Evolutionary conservation across 2,113 vertebrate species (phyloP), one percentile per base, ranked within the genome.

Genomic region (Canis aureus): DNA sequence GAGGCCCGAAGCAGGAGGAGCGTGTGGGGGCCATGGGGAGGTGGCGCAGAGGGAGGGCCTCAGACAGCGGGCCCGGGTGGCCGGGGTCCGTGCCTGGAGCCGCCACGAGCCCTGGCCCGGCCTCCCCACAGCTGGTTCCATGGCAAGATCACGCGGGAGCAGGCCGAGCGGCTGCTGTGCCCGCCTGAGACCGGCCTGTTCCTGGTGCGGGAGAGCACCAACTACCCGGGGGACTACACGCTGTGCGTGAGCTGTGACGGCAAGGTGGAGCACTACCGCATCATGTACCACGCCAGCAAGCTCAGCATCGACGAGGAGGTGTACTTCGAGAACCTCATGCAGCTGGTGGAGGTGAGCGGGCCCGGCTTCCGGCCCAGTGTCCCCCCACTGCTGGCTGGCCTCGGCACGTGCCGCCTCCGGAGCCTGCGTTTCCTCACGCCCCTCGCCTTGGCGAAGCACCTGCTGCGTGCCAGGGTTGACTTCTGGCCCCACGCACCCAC

Each of bases 211-310:
- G 99, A 99, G 98, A 99, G 99, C 99, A 99, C 99, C 98, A 99
- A 99, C 99, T 99, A 99, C 97, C 99, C 99, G 0, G 99, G 99
- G 0, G 99, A 99, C 98, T 99, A 99, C 99, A 99, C 99, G 0
- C 99, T 99, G 93, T 99, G 99, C 5, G 99, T 99, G 97, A 99
- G 99, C 99, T 99, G 99, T 2, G 99, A 99, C 0, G 99, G 99
- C 82, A 99, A 99, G 98, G 99, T 99, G 99, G 99, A 99, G 98
- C 99, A 99, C 98, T 99, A 99, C 98, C 99, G 99, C 97, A 99
- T 99, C 98, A 99, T 99, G 97, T 99, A 99, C 98, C 98, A 99
- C 6, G 97, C 99, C 57, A 99, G 99, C 99, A 99, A 99, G 98
- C 99, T 99, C 93, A 99, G 99, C 95, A 99, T 99, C 7, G 99